A percentile compares a stretch with the other conserved stretches of the same genome.
Evolutionary conservation across 2,888 invertebrate species (phyloP).

Genomic region (Tineola bisselliella): DNA sequence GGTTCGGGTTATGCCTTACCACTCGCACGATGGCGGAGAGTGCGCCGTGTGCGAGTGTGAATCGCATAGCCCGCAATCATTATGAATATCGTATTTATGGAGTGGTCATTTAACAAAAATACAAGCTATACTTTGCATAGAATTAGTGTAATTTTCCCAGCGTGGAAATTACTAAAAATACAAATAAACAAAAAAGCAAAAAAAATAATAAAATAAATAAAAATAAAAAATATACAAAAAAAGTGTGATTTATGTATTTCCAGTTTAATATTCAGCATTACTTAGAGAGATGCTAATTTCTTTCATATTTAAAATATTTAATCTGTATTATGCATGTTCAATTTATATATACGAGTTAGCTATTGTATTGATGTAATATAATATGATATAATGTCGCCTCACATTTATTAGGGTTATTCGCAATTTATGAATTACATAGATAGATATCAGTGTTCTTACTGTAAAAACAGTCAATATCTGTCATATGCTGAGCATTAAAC

Average conservation of each 20-base stretch:
- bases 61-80: neutral
- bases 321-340: neutral
- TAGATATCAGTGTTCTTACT: neutral
- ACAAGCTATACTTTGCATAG: constrained; percentile 94
- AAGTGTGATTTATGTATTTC: constrained; percentile 60
- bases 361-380: constrained; percentile 50
- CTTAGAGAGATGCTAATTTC: constrained; percentile 31
- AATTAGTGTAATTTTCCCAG: constrained; percentile 89
- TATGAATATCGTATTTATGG: constrained; percentile 57
- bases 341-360: constrained; percentile 32
- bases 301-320: constrained; percentile 50
- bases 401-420: neutral
- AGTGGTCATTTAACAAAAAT: constrained; percentile 65
- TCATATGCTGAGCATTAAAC: constrained; percentile 67
- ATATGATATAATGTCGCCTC: constrained; percentile 45
- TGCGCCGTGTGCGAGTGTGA: neutral
- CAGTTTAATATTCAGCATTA: constrained; percentile 69
- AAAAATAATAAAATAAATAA: constrained; percentile 32
- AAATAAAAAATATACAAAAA: constrained; percentile 38
- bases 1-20: constrained; percentile 67
- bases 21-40: constrained; percentile 45
- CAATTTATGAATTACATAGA: neutral
- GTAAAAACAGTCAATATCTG: constrained; percentile 25
- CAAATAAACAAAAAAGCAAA: constrained; percentile 36
- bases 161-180: constrained; percentile 66